Conservation (phyloP, 64 coral and sea anemone genomes). For the Hydrozoanthus tunicans region DNA sequence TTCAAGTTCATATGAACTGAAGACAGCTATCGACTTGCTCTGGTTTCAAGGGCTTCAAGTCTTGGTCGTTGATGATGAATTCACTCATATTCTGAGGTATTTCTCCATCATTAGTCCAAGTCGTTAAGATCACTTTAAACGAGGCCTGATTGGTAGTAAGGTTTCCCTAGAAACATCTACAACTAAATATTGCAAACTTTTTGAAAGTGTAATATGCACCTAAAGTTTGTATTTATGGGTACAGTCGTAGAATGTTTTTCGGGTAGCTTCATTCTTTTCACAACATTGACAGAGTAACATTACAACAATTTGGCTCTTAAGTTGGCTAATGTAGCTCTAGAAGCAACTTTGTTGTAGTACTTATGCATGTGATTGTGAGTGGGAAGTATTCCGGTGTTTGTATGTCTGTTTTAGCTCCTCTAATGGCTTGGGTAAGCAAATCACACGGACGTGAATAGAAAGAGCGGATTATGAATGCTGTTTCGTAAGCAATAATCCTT, state of each 20-base stretch:
- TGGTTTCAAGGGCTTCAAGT: not conserved
- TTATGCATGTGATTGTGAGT: not conserved
- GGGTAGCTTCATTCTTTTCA: too few species aligned
- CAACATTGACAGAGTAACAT: not conserved
- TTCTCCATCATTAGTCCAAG: not conserved
- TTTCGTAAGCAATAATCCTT: not conserved
- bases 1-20: not conserved
- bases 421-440: constrained; percentile 42
- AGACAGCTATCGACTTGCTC: too few species aligned
- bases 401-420: not conserved
- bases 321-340: not conserved
- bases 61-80: not conserved
- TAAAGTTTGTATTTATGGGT: too few species aligned
- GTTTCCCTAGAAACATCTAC: not conserved
- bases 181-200: not conserved
- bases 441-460: not conserved
- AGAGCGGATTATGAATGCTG: not conserved
- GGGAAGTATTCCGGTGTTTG: not conserved
- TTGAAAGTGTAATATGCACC: not conserved
- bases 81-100: constrained; percentile 6
- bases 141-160: not conserved
- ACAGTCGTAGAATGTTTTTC: too few species aligned
- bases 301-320: not conserved
- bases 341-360: not conserved
- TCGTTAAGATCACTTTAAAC: not conserved